Evolutionary conservation across 2,888 invertebrate genomes (phyloP).

Genomic region (Acanthoscelides obtectus): DNA sequence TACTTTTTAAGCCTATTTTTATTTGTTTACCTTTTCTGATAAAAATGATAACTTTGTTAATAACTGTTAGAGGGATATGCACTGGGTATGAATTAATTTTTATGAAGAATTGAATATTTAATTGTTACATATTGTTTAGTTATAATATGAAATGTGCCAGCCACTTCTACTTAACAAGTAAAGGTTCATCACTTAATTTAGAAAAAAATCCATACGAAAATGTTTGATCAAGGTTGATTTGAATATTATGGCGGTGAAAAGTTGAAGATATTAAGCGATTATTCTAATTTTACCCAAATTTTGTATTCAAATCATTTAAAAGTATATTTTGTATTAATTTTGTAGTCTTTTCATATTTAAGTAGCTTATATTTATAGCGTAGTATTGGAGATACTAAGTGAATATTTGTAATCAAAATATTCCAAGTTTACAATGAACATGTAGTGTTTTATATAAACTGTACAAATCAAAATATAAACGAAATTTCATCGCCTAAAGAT

Average conservation of each 20-base stretch:
- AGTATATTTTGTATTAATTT: conserved; percentile 41
- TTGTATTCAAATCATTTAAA: conserved; percentile 52
- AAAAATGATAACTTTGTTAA: conserved; percentile 53
- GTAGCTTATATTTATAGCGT: conserved; percentile 48
- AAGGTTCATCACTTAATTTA: conserved; percentile 49
- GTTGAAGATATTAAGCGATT: conserved; percentile 38
- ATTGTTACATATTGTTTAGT: too few relatives aligned
- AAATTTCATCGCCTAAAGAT: conserved; percentile 47
- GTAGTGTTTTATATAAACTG: conserved; percentile 63
- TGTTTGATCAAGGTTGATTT: conserved; percentile 31
- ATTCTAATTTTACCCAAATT: conserved; percentile 43
- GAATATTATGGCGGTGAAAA: conserved; percentile 31
- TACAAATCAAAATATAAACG: conserved; percentile 55
- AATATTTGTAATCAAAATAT: conserved; percentile 36
- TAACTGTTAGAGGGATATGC: conserved; percentile 46
- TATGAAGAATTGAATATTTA: too few relatives aligned
- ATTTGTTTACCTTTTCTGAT: conserved; percentile 53
- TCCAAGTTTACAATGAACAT: conserved; percentile 62
- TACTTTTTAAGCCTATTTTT: conserved; percentile 52
- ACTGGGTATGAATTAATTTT: conserved; percentile 49
- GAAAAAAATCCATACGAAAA: conserved; percentile 47
- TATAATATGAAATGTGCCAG: conserved; percentile 54
- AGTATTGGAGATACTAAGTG: conserved; percentile 48
- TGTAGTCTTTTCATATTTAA: conserved; percentile 31
- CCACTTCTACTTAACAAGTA: conserved; percentile 38